phyloP scores from a whole-genome alignment of 1,140 invertebrate species.

The Drosophila yakuba region DNA sequence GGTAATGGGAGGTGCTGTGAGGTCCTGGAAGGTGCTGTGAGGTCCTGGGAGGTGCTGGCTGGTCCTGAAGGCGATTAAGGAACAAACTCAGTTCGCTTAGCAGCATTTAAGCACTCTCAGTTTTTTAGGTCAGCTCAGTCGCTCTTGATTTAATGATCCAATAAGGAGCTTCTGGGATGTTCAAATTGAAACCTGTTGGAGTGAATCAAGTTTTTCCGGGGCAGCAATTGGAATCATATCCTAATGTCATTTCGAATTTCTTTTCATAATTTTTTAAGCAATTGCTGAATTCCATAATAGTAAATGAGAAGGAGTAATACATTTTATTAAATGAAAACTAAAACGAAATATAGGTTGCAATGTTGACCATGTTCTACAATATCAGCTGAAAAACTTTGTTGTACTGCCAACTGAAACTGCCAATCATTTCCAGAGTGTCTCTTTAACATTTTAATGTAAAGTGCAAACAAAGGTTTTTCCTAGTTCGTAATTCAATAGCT shows the following conservation, averaged over 20 bases:
- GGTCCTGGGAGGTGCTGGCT: background rate
- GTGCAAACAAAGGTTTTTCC: too few species aligned
- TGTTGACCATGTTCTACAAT: too few species aligned
- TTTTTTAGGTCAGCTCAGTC: slow-evolving; percentile 25
- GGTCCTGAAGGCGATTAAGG: slow-evolving; percentile 19
- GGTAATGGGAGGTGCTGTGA: background rate
- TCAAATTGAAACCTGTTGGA: slow-evolving; percentile 33
- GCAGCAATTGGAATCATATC: background rate
- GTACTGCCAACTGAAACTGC: too few species aligned
- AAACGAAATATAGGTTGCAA: too few species aligned
- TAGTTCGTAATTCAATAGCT: too few species aligned
- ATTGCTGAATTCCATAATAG: background rate
- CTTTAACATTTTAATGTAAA: too few species aligned
- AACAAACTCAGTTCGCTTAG: slow-evolving; percentile 27
- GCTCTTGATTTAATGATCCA: slow-evolving; percentile 28
- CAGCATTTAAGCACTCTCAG: slow-evolving; percentile 10
- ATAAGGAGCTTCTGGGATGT: slow-evolving; percentile 13
- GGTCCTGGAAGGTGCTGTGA: background rate
- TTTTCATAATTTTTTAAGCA: background rate
- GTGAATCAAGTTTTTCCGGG: background rate
- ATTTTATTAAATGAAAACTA: too few species aligned
- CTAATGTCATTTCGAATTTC: background rate
- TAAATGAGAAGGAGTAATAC: too few species aligned
- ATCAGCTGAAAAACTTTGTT: too few species aligned
- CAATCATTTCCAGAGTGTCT: too few species aligned